A percentile compares a stretch with the other conserved stretches of the same genome.
Evolutionary conservation across 2,113 vertebrate species (phyloP).

Genomic region (Thomomys bottae): DNA sequence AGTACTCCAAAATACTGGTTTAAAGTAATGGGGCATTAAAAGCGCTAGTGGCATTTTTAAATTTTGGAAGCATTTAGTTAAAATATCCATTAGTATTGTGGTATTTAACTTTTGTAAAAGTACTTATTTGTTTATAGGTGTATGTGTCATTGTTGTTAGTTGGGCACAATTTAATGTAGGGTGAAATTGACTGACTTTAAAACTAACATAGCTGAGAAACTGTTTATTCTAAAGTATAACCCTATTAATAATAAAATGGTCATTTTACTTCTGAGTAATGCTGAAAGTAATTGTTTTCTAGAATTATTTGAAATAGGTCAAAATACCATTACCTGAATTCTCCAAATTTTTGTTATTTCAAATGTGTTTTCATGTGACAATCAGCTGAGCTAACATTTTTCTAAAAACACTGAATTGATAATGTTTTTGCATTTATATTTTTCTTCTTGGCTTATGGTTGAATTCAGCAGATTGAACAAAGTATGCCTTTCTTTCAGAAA

Average conservation of each 20-base stretch:
- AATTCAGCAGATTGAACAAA: slow-evolving; percentile 41
- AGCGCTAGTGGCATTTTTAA: slow-evolving; percentile 25
- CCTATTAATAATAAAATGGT: slow-evolving; percentile 14
- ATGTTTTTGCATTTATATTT: slow-evolving; percentile 44
- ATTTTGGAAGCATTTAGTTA: slow-evolving; percentile 28
- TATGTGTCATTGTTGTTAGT: not conserved
- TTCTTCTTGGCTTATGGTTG: slow-evolving; percentile 32
- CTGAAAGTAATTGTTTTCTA: slow-evolving; percentile 31
- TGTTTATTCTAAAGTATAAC: not conserved
- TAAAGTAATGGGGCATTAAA: slow-evolving; percentile 42
- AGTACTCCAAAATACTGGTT: not conserved
- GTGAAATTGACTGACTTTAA: slow-evolving; percentile 48
- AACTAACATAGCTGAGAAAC: slow-evolving; percentile 20
- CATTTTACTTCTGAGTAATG: slow-evolving; percentile 18
- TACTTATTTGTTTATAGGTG: not conserved
- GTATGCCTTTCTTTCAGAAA: slow-evolving; percentile 13
- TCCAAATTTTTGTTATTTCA: slow-evolving; percentile 11
- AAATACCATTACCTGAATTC: not conserved
- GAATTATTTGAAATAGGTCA: not conserved
- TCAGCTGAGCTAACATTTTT: slow-evolving; percentile 30
- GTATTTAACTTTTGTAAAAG: slow-evolving; percentile 22
- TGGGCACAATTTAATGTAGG: slow-evolving; percentile 8
- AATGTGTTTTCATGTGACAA: not conserved
- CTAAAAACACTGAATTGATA: not conserved
- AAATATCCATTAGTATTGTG: not conserved